Evolutionary conservation across 1,140 invertebrate species (phyloP), one percentile per base, ranked within the genome.

Genomic region (Asobara japonica): DNA sequence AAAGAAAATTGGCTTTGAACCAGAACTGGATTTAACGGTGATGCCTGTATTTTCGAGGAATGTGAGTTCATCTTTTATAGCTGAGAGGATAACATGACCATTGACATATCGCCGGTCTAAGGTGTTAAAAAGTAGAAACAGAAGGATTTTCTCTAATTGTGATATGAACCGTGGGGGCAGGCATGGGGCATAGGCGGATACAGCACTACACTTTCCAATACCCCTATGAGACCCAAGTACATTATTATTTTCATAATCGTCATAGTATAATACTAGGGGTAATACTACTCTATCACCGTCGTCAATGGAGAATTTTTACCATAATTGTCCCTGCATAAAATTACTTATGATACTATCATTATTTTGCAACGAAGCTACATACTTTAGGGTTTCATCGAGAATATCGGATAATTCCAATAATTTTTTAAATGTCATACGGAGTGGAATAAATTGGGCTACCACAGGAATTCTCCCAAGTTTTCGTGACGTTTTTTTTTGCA

Each of bases 81-180:
- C 71, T 33, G 65, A 61, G 69, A 81, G 79, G 72, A 81, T 72
- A 31, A 72, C 61, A 65, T 72, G 27, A 74, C 78, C 78, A 64
- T 74, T 71, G 74, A 73, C 78, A 56, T 65, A 11, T 56, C 71
- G 77, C 20, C 74, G 30, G 76, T 84, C 80, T 48, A 76, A 33
- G 22, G 78, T 70, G 72, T 83, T 77, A 36, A 83, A 79, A 30
- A 83, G 48, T 60, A 67, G 22, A 60, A 73, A 62, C 27, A 81
- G 65, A 78, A 79, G 83, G 60, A 84, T 82, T 60, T 78, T 77
- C 18, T 77, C 48, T 20, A 81, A 36, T 74, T 76, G 68, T 10
- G 74, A 76, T 20, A n/a, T 33, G 41, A 48, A 71, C 29, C 78
- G 22, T 20, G 72, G 66, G 11, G 79, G 79, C 5, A 83, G 62